phyloP scores from a whole-genome alignment of 1,140 invertebrate genomes.

The Lasaia peninsularis region DNA sequence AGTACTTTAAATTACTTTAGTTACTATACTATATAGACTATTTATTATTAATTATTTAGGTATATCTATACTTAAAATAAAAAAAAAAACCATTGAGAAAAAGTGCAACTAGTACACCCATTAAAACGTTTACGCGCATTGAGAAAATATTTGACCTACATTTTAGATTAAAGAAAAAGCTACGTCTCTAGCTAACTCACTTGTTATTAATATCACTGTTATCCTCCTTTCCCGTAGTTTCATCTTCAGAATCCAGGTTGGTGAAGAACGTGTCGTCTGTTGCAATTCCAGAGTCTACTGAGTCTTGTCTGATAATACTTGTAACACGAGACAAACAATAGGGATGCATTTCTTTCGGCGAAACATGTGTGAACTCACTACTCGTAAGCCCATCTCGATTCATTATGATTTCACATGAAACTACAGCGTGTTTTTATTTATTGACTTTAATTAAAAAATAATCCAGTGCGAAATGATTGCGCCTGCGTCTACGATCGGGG shows the following conservation, averaged over 20 bases:
- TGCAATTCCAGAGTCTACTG: conserved; percentile 40
- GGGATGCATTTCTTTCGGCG: conserved; percentile 23
- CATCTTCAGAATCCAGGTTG: conserved; percentile 27
- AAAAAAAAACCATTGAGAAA: not conserved
- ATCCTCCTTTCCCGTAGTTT: conserved; percentile 12
- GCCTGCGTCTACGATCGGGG: conserved; percentile 17
- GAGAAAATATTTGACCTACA: not conserved
- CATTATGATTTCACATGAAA: conserved; percentile 15
- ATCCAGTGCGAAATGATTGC: not conserved
- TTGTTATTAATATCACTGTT: conserved; percentile 21
- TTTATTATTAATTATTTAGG: too few species aligned
- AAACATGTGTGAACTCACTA: conserved; percentile 14
- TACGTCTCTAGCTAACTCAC: too few species aligned
- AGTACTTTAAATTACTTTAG: too few species aligned
- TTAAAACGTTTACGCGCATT: not conserved
- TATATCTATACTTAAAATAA: not conserved
- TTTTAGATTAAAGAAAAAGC: not conserved
- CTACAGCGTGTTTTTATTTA: conserved; percentile 22
- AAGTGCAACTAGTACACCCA: not conserved
- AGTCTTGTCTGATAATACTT: conserved; percentile 25
- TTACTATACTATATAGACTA: too few species aligned
- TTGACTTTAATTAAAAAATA: not conserved
- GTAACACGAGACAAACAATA: conserved; percentile 18
- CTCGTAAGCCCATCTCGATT: conserved; percentile 18
- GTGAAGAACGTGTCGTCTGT: conserved; percentile 27